phyloP scores from a whole-genome alignment of 64 coral and sea anemone genomes.

The Dendronephthya gigantea region DNA sequence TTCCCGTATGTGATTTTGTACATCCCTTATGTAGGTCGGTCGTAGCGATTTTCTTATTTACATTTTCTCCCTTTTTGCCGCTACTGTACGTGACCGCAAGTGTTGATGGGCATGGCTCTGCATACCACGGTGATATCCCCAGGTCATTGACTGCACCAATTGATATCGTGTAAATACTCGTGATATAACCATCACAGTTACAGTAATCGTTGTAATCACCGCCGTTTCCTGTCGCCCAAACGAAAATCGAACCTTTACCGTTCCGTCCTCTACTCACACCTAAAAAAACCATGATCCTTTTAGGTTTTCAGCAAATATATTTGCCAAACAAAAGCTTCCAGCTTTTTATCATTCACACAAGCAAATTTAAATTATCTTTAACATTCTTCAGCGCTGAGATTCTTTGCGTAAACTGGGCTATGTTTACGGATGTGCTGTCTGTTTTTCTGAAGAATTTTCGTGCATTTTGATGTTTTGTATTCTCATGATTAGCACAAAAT shows the following conservation, averaged over 20 bases:
- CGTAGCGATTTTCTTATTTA: constrained; percentile 80
- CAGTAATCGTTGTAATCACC: constrained; percentile 81
- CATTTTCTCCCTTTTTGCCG: constrained; percentile 33
- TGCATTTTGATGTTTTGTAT: too few relatives aligned
- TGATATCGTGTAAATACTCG: constrained; percentile 92
- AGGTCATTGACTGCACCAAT: constrained; percentile 85
- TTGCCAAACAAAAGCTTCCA: too few relatives aligned
- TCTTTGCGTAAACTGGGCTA: too few relatives aligned
- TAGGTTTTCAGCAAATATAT: too few relatives aligned
- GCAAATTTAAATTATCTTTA: too few relatives aligned
- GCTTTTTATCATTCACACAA: too few relatives aligned
- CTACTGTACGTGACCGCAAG: constrained; percentile 95
- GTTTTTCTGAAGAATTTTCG: too few relatives aligned
- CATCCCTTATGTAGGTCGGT: constrained; percentile 67
- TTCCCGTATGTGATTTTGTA: constrained; percentile 78
- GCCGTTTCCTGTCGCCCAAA: constrained; percentile 98
- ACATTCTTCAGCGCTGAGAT: too few relatives aligned
- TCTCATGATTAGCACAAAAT: neutral
- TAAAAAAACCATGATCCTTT: constrained; percentile 10
- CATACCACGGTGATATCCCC: constrained; percentile 98
- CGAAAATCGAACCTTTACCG: constrained; percentile 90
- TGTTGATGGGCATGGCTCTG: constrained; percentile 83
- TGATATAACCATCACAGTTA: constrained; percentile 96
- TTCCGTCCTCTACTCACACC: constrained; percentile 77
- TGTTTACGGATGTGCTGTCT: too few relatives aligned